Conservation (phyloP, 53 echinoderm and acorn worm genomes). For the Antedon mediterranea region DNA sequence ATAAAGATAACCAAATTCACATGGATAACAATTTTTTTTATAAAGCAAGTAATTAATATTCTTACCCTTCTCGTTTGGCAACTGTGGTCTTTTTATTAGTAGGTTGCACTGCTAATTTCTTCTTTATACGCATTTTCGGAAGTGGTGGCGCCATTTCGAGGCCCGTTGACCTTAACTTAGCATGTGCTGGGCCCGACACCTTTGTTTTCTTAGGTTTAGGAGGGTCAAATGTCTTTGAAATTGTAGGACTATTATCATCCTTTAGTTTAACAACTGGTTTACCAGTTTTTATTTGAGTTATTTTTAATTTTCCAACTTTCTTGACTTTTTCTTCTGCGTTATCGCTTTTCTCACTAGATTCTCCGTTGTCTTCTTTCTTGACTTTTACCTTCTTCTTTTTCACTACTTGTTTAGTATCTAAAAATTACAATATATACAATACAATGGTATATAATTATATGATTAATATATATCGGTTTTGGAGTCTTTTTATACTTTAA, state of each 20-base stretch:
- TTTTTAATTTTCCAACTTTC: conserved; percentile 4
- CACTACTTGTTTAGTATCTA: background rate
- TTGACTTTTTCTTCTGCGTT: conserved; percentile 1
- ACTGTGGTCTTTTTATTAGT: conserved; percentile 20
- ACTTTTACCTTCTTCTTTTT: conserved; percentile 31
- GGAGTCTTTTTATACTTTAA: too few species aligned
- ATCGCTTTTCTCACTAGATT: background rate
- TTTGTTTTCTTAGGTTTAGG: conserved; percentile 26
- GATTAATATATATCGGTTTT: too few species aligned
- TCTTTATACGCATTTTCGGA: conserved; percentile 66
- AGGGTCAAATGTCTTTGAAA: background rate
- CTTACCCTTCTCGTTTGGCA: conserved; percentile 75
- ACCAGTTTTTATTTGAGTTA: background rate
- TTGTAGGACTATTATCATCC: background rate
- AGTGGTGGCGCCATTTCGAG: conserved; percentile 52
- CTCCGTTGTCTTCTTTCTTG: conserved; percentile 6
- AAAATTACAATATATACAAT: too few species aligned
- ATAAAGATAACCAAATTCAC: too few species aligned
- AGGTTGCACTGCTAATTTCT: conserved; percentile 17
- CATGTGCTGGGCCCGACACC: conserved; percentile 54
- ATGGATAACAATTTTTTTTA: too few species aligned
- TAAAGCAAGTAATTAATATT: background rate
- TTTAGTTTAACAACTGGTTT: background rate
- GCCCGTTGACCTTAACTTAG: conserved; percentile 86
- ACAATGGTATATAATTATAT: too few species aligned